Conservation (phyloP, 2,113 vertebrate species). For the Mirza zaza region DNA sequence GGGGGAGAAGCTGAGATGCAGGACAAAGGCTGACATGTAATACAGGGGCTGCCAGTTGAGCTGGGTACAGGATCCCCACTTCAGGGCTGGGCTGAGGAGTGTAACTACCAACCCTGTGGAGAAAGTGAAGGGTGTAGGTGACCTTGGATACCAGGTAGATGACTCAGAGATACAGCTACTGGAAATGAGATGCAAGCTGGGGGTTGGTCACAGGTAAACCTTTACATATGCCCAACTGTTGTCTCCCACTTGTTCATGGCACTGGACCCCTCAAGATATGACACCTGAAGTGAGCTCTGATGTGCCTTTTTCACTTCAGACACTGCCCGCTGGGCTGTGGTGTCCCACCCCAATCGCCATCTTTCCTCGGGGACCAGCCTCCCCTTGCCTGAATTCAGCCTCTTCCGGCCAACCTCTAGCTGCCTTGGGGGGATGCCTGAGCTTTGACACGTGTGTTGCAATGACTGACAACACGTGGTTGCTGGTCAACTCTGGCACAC, state of each 20-base stretch:
- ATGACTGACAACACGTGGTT: not conserved
- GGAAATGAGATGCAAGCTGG: not conserved
- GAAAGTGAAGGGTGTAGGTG: not conserved
- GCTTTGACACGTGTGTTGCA: not conserved
- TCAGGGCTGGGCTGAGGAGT: not conserved
- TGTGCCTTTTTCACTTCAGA: constrained; percentile 25
- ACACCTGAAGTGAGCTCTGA: not conserved
- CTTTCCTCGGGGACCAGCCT: not conserved
- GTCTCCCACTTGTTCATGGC: not conserved
- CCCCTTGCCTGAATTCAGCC: not conserved
- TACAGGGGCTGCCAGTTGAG: not conserved
- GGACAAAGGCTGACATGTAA: not conserved
- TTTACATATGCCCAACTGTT: not conserved
- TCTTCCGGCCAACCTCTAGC: not conserved
- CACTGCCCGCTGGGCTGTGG: not conserved
- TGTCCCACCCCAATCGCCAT: not conserved
- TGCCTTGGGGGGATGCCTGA: not conserved
- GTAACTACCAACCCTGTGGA: not conserved
- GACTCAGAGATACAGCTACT: not conserved
- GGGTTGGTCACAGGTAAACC: not conserved
- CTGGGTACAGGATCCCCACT: too few species aligned
- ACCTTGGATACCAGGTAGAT: not conserved
- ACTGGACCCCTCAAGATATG: not conserved
- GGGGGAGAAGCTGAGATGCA: not conserved
- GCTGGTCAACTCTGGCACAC: not conserved